A percentile compares a stretch with the other conserved stretches of the same genome.
Conservation (phyloP, 1,140 invertebrate genomes). For the Micrasema minimum region DNA sequence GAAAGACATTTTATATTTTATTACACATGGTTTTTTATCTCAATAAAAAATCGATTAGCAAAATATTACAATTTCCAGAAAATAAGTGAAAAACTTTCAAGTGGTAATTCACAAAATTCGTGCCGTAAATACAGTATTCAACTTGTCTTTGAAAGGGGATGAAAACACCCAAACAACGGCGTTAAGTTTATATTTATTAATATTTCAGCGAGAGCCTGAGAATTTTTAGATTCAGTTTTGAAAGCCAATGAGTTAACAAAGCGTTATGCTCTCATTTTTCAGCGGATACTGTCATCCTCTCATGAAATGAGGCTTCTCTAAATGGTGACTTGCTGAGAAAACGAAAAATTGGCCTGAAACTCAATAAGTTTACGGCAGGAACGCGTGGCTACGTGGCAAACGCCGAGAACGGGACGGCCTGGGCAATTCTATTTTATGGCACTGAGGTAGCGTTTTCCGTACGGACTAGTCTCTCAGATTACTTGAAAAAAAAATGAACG, state of each 20-base stretch:
- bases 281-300: conserved; percentile 21
- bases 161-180: background rate
- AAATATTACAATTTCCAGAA: conserved; percentile 9
- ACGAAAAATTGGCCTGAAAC: conserved; percentile 4
- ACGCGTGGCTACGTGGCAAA: background rate
- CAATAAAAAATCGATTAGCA: too few species aligned
- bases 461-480: conserved; percentile 17
- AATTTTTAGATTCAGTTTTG: conserved; percentile 30
- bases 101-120: conserved; percentile 23
- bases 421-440: conserved; percentile 25
- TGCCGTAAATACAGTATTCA: conserved; percentile 23
- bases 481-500: conserved; percentile 14
- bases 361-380: conserved; percentile 26
- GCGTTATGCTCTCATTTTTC: conserved; percentile 31
- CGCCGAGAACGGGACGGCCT: background rate
- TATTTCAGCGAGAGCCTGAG: conserved; percentile 20
- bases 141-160: conserved; percentile 7
- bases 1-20: too few species aligned
- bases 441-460: conserved; percentile 17
- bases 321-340: conserved; percentile 39
- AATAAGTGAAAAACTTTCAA: conserved; percentile 18
- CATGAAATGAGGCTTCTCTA: conserved; percentile 26
- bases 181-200: conserved; percentile 38
- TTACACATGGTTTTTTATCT: too few species aligned
- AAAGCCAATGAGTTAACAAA: conserved; percentile 32